These are phyloP conservation scores for Lepidocolaptes lacrymiger DNA, from an alignment of 2,797 vertebrate species.

Conservation along the genomic window DNA sequence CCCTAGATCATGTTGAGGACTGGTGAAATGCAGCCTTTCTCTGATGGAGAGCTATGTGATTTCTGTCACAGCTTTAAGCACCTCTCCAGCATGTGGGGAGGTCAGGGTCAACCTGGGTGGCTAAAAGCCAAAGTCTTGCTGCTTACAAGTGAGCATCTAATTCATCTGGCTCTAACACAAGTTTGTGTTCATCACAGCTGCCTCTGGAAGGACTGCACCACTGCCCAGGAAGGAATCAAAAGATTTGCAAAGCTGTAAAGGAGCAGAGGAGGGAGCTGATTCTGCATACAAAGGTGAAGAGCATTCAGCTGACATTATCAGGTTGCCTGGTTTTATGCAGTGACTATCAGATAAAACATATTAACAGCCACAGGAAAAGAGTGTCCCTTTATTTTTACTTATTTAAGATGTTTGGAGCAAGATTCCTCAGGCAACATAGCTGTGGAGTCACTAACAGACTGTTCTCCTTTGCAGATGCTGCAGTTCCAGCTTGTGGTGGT, in stretches of 20 bases:
- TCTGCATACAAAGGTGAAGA: neutral
- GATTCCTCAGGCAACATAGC: neutral
- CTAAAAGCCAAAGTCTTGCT: neutral
- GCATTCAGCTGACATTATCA: neutral
- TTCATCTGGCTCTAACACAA: neutral
- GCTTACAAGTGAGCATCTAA: neutral
- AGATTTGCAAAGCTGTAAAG: neutral
- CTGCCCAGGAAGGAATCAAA: neutral
- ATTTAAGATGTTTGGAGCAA: neutral
- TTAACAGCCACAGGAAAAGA: neutral
- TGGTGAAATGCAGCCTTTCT: neutral
- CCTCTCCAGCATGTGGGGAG: neutral
- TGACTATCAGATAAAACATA: neutral
- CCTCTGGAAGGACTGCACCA: neutral
- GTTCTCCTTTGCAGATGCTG: constrained; percentile 84
- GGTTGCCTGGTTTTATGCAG: neutral
- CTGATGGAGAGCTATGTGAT: neutral
- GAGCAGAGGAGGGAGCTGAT: neutral
- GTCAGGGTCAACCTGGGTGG: neutral
- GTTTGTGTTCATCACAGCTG: neutral
- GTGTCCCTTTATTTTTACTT: neutral
- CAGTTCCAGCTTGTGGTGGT: constrained; percentile 68
- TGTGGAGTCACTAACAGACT: neutral
- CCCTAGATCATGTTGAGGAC: rapidly evolving
- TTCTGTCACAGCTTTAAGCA: neutral